Evolutionary conservation across 2,888 invertebrate species (phyloP), one percentile per base, ranked within the genome.

Genomic region (Cryptocephalus moraei): DNA sequence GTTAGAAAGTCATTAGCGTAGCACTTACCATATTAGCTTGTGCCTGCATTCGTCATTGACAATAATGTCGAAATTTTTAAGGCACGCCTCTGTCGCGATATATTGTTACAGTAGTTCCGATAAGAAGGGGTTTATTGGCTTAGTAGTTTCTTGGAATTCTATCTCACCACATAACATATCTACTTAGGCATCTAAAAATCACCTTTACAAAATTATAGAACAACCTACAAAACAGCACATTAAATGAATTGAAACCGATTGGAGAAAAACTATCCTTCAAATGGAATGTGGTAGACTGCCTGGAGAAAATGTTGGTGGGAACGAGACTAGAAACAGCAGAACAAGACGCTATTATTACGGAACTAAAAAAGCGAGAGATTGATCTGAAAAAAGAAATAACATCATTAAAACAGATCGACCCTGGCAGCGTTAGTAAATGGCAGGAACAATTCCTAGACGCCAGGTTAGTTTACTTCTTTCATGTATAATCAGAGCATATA

Each of bases 231-330:
- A 12, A 36, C n/a, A 36, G 12, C 36, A 4, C 36, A 6, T 12
- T 36, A 36, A 36, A n/a, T 36, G 51, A 57, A 40, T 34, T 57
- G 14, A 47, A 47, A 40, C 55, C 55, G 9, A 52, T 56, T n/a
- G 52, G 51, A 11, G 59, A 59, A 44, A 50, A 50, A 42, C 44
- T 56, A 4, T 36, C 46, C 31, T 58, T 58, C 43, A 58, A 57
- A 40, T 43, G 43, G 45, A 50, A 49, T 39, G 57, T 57, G 8
- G 49, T 51, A 2, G 55, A 56, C 42, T 57, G 56, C 40, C 48
- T 59, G 14, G 50, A 53, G 22, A 51, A 57, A 22, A 46, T 52
- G 40, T 39, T 57, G 22, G 40, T 53, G 11, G 50, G 55, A 44
- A 52, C 52, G 8, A 55, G 56, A 44, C 39, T 59, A 32, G 44